A percentile compares a stretch with the other conserved stretches of the same genome.
Evolutionary conservation across 2,113 vertebrate genomes (phyloP).

Genomic region (Hystrix cristata): DNA sequence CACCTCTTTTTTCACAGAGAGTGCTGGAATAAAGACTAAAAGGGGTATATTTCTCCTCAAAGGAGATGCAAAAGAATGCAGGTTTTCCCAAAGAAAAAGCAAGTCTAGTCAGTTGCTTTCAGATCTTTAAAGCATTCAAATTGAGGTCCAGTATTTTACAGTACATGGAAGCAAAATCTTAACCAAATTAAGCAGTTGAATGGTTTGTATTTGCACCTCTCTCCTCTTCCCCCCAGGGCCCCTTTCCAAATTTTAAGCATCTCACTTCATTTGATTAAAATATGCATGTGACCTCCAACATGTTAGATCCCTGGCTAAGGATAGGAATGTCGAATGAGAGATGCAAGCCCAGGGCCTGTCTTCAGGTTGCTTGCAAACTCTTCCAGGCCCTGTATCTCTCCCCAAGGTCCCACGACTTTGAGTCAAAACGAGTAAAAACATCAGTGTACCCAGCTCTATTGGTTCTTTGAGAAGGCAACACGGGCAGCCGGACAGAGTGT

Average conservation of each 20-base stretch:
- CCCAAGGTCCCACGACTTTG: neutral
- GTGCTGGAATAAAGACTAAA: neutral
- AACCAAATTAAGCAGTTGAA: neutral
- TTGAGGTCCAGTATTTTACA: slow-evolving; percentile 1
- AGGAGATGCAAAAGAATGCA: neutral
- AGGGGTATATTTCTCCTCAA: neutral
- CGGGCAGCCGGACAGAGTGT: neutral
- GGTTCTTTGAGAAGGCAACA: neutral
- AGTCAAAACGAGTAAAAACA: neutral
- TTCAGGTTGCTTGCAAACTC: slow-evolving; percentile 15
- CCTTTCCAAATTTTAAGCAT: slow-evolving; percentile 47
- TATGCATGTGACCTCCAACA: neutral
- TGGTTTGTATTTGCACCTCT: slow-evolving; percentile 53
- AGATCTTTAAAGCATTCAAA: slow-evolving; percentile 26
- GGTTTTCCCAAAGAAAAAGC: slow-evolving; percentile 21
- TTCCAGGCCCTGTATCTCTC: neutral
- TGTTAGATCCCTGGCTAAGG: neutral
- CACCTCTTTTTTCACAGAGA: neutral
- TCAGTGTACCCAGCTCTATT: neutral
- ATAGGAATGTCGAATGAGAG: neutral
- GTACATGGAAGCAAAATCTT: slow-evolving; percentile 14
- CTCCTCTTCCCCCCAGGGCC: neutral
- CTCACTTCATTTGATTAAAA: slow-evolving; percentile 44
- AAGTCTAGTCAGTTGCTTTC: slow-evolving; percentile 1
- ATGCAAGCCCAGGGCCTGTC: neutral